Percentiles rank a stretch among this genome's conserved stretches.
phyloP scores from a whole-genome alignment of 1,140 invertebrate species.

The Caenorhabditis elegans region WBcel235 BX284605.5:3586001-3586500 shows the following conservation, averaged over 20 bases:
- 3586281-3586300: not conserved
- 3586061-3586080: constrained; percentile 22
- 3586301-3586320: not conserved
- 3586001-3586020: constrained; percentile 92
- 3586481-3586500: not conserved
- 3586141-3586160: too few species aligned
- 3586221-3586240: not conserved
- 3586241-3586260: too few species aligned
- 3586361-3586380: not conserved
- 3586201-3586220: not conserved
- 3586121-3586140: too few species aligned
- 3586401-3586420: not conserved
- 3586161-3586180: not conserved
- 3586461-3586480: not conserved
- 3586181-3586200: not conserved
- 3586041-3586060: constrained; percentile 60
- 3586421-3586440: not conserved
- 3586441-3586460: not conserved
- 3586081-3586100: too few species aligned
- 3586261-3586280: constrained; percentile 6
- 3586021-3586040: constrained; percentile 71
- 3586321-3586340: not conserved
- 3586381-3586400: not conserved
- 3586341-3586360: not conserved
- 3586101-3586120: not conserved